Evolutionary conservation across 1,140 invertebrate species (phyloP).

Genomic region (Drosophila sp.): DNA sequence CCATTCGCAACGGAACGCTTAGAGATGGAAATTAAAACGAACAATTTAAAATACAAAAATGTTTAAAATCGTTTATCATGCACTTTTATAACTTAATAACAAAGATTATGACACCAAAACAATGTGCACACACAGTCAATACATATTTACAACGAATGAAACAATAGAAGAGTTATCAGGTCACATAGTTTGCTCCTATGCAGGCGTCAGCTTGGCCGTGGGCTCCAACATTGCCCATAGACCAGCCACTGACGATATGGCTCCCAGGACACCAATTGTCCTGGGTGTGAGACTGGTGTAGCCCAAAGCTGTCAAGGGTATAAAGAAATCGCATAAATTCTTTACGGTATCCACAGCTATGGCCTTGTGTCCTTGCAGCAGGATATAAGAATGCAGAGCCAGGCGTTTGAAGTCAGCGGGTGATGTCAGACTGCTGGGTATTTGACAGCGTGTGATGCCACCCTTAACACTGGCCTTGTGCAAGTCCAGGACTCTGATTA

Average conservation of each 20-base stretch:
- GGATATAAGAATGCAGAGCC: constrained; percentile 83
- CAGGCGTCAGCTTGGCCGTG: constrained; percentile 87
- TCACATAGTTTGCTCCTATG: constrained; percentile 50
- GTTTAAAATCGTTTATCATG: constrained; percentile 54
- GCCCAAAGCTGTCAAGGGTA: constrained; percentile 91
- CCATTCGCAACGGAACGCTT: constrained; percentile 19
- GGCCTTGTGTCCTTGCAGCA: constrained; percentile 86
- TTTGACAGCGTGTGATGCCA: constrained; percentile 61
- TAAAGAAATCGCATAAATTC: constrained; percentile 93
- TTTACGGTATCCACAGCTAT: constrained; percentile 91
- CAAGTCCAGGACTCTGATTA: constrained; percentile 85
- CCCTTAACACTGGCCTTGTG: constrained; percentile 76
- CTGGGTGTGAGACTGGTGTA: constrained; percentile 90
- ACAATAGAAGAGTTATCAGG: constrained; percentile 23
- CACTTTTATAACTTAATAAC: constrained; percentile 53
- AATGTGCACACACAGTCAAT: constrained; percentile 24
- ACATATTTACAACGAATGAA: constrained; percentile 31
- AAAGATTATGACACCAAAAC: constrained; percentile 32
- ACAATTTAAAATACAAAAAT: constrained; percentile 2
- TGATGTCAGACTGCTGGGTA: constrained; percentile 53
- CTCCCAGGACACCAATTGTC: constrained; percentile 89
- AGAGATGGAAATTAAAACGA: not conserved
- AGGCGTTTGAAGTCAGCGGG: constrained; percentile 63
- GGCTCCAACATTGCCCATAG: constrained; percentile 90
- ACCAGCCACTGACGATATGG: constrained; percentile 90